Base-by-base conservation (phyloP, 2,888 invertebrate genomes). In the Malthinus flaveolus region DNA sequence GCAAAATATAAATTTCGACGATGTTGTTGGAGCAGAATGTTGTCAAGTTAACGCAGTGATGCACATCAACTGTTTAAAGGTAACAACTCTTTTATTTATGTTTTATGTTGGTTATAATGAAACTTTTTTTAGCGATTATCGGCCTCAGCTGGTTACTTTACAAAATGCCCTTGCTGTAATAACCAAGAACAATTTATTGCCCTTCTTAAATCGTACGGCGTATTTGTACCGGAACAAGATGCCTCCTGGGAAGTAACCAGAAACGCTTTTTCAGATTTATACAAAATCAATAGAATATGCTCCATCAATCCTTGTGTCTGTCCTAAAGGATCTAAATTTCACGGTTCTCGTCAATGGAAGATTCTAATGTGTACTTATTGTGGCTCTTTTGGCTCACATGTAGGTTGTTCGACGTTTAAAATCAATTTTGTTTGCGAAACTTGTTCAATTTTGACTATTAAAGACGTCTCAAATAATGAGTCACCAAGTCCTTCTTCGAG, bases 161-260 rank as follows among this genome's bases (percentile, higher is more conserved):
- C 61, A 1, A 61, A 61, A 49, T 61, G 61, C 31, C 61, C 61
- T 1, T 50, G 52, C 11, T 61, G 61, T 11, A 57, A 58, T 42
- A 46, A 61, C 6, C 35, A 46, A 11, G 37, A 5, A 1, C 31
- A 46, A 13, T 61, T 61, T 55, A 35, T 58, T 11, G 32, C 7
- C 1, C 32, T 48, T 3, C 44, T 57, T 32, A 57, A 57, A 33
- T 36, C 15, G 7, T 47, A 12, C 10, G 57, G 61, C 31, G 37
- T 61, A 7, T 61, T 61, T 39, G 61, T 61, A 8, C 61, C 61
- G 3, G 57, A 58, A 39, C 32, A 35, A 13, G 61, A 61, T 34
- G 61, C 61, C 6, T 54, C 61, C 9, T 61, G 61, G 61, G 61
- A 61, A 48, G 10, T 36, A 2, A 34, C 37, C 1, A 7, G 39